These are phyloP conservation scores for Drosophila nebulosa DNA, from an alignment of 1,140 invertebrate genomes.

Conservation along the genomic window DNA sequence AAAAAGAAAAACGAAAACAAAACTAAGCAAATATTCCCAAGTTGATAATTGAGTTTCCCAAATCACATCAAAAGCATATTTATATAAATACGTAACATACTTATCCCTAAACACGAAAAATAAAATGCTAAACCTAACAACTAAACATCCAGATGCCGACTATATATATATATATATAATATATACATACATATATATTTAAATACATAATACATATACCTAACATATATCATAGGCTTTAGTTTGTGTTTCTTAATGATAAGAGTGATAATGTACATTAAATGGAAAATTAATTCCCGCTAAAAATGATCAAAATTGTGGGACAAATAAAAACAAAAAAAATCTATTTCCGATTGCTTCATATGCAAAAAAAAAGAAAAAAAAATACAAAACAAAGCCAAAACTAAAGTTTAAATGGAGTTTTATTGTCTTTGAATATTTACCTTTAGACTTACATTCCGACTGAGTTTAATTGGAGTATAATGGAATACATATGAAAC, in stretches of 20 bases:
- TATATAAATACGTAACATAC: slow-evolving; percentile 27
- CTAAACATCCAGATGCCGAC: slow-evolving; percentile 31
- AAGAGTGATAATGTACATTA: slow-evolving; percentile 76
- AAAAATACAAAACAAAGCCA: neutral
- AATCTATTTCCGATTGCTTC: slow-evolving; percentile 57
- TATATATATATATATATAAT: slow-evolving; percentile 45
- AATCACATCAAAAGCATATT: slow-evolving; percentile 18
- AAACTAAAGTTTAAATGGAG: neutral
- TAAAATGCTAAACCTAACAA: neutral
- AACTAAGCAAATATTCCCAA: slow-evolving; percentile 8
- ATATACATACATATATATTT: slow-evolving; percentile 30
- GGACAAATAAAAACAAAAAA: slow-evolving; percentile 36
- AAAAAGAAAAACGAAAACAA: too few species aligned
- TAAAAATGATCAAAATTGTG: slow-evolving; percentile 10
- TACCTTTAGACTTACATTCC: too few species aligned
- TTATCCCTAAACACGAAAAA: slow-evolving; percentile 18
- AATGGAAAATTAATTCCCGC: slow-evolving; percentile 36
- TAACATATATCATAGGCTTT: slow-evolving; percentile 72
- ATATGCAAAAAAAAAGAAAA: slow-evolving; percentile 22
- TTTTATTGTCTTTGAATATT: neutral
- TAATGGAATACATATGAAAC: too few species aligned
- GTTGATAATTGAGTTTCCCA: slow-evolving; percentile 22
- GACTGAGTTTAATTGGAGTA: too few species aligned
- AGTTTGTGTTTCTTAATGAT: slow-evolving; percentile 68
- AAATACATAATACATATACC: slow-evolving; percentile 39